Conservation (phyloP, 1,140 invertebrate genomes). For the Batillaria attramentaria region DNA sequence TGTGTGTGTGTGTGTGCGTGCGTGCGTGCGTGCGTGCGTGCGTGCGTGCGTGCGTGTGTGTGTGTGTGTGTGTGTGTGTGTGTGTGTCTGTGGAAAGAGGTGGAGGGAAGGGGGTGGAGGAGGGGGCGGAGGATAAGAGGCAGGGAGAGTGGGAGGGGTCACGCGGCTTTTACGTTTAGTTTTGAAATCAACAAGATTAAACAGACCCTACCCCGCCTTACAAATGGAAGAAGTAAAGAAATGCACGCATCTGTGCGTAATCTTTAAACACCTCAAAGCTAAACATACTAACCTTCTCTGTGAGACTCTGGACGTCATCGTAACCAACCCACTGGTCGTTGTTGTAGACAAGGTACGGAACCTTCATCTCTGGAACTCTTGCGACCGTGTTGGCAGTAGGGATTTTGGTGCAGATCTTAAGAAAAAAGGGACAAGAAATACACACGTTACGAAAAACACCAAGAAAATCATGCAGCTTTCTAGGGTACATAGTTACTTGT, state of each 20-base stretch:
- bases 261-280: neutral
- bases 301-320: slow-evolving; percentile 84
- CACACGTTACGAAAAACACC: neutral
- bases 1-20: neutral
- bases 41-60: slow-evolving; percentile 6
- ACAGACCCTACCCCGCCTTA: no score
- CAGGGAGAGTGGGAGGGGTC: no score
- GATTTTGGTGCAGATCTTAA: slow-evolving; percentile 45
- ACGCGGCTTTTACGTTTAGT: no score
- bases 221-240: no score
- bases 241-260: no score
- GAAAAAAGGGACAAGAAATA: slow-evolving; percentile 1
- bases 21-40: slow-evolving; percentile 13
- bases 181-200: no score
- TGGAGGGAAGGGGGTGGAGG: no score
- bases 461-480: no score
- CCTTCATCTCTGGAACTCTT: slow-evolving; percentile 77
- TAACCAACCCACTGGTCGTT: slow-evolving; percentile 94
- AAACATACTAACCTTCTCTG: slow-evolving; percentile 76
- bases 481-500: no score
- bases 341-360: slow-evolving; percentile 83
- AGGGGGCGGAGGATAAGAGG: no score
- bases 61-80: slow-evolving; percentile 10
- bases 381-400: slow-evolving; percentile 58
- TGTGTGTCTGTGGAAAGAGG: slow-evolving; percentile 1